Conservation (phyloP, 2,797 vertebrate genomes). For the Calcarius lapponicus region DNA sequence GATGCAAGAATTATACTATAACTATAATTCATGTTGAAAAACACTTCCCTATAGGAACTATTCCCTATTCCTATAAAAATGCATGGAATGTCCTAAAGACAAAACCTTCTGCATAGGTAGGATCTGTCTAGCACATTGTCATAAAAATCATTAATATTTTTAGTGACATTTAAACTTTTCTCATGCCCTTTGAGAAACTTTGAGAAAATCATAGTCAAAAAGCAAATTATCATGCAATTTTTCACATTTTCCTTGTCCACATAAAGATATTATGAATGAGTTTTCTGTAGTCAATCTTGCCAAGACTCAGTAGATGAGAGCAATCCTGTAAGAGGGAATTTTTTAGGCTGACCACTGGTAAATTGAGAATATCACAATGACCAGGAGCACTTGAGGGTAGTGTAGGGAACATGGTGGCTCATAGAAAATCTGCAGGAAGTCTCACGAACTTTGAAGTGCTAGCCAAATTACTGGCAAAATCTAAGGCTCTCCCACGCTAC, state of each 20-base stretch:
- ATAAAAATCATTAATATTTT: background rate
- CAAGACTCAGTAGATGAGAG: background rate
- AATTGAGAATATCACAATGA: background rate
- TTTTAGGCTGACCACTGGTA: background rate
- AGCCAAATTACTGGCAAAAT: slow-evolving; percentile 21
- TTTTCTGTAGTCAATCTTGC: background rate
- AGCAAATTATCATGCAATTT: background rate
- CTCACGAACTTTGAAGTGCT: slow-evolving; percentile 13
- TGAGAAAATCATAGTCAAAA: background rate
- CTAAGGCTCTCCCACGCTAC: background rate
- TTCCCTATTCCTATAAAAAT: background rate
- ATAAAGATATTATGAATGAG: background rate
- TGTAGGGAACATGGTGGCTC: background rate
- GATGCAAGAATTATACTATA: background rate
- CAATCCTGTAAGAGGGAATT: background rate
- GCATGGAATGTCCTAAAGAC: background rate
- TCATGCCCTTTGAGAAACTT: background rate
- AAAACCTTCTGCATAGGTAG: background rate
- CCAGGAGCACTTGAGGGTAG: background rate
- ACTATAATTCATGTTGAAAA: background rate
- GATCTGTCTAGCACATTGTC: background rate
- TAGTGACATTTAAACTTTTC: background rate
- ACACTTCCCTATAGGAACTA: background rate
- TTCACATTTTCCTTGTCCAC: background rate
- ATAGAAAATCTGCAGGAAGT: slow-evolving; percentile 16